These are phyloP conservation scores for Elegia similella DNA, from an alignment of 2,888 invertebrate genomes.

Conservation along the genomic window DNA sequence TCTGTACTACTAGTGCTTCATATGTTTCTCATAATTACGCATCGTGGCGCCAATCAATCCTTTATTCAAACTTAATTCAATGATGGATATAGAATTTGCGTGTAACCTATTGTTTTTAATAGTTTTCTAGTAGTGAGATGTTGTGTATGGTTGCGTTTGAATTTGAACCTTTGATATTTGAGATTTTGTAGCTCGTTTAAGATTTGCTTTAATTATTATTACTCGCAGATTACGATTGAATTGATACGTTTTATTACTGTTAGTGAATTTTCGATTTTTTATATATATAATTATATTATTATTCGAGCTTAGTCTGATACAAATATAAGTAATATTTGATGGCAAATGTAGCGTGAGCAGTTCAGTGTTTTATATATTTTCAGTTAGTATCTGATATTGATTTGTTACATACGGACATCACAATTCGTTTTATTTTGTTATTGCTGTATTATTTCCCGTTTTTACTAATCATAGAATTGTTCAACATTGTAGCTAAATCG, in stretches of 20 bases:
- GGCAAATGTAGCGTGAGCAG: slow-evolving; percentile 18
- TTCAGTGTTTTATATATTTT: slow-evolving; percentile 23
- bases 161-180: slow-evolving; percentile 35
- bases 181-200: slow-evolving; percentile 60
- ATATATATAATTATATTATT: slow-evolving; percentile 33
- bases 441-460: slow-evolving; percentile 35
- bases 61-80: too few relatives aligned
- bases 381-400: slow-evolving; percentile 26
- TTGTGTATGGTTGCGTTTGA: slow-evolving; percentile 19
- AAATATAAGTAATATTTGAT: slow-evolving; percentile 27
- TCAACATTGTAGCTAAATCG: too few relatives aligned
- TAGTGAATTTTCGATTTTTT: slow-evolving; percentile 53
- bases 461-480: neutral
- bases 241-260: slow-evolving; percentile 58
- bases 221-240: slow-evolving; percentile 57
- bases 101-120: neutral
- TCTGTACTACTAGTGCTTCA: too few relatives aligned
- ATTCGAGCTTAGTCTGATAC: neutral
- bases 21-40: too few relatives aligned
- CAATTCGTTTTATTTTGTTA: slow-evolving; percentile 53
- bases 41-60: too few relatives aligned
- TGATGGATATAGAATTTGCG: neutral
- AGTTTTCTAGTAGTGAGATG: neutral
- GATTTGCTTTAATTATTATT: slow-evolving; percentile 73
- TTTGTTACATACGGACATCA: slow-evolving; percentile 42